Conservation (phyloP, 2,797 vertebrate genomes). For the Sus cebifrons region DNA sequence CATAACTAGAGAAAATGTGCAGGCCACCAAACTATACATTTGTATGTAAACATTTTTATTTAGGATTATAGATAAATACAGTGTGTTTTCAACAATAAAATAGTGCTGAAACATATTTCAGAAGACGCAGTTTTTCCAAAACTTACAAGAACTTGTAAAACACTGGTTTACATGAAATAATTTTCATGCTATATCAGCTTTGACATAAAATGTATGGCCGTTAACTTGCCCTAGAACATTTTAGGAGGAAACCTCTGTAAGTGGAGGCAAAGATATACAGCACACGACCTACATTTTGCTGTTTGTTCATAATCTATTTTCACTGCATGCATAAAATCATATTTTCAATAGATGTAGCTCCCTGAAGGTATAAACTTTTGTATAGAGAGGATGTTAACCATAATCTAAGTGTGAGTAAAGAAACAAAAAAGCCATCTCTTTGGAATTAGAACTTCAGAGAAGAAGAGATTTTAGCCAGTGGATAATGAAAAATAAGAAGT, state of each 20-base stretch:
- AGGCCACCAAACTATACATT: background rate
- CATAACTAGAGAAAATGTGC: constrained; percentile 3
- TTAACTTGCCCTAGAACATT: background rate
- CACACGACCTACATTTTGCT: too few relatives aligned
- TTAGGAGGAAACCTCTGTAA: background rate
- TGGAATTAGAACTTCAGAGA: background rate
- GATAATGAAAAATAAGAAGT: background rate
- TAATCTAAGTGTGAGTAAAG: background rate
- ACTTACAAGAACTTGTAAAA: constrained; percentile 17
- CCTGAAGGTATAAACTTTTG: background rate
- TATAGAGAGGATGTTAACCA: too few relatives aligned
- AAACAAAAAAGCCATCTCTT: background rate
- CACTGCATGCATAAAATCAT: background rate
- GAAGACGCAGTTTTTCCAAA: background rate
- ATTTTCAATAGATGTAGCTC: background rate
- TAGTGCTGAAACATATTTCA: background rate
- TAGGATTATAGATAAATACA: background rate
- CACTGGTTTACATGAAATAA: background rate
- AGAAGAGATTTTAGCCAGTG: background rate
- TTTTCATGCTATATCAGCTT: background rate
- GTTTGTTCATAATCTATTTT: too few relatives aligned
- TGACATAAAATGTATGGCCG: background rate
- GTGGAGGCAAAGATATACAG: too few relatives aligned
- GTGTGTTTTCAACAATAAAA: background rate
- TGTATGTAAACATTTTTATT: background rate